Conservation (phyloP, 2,113 vertebrate species). For the Elgaria multicarinata region DNA sequence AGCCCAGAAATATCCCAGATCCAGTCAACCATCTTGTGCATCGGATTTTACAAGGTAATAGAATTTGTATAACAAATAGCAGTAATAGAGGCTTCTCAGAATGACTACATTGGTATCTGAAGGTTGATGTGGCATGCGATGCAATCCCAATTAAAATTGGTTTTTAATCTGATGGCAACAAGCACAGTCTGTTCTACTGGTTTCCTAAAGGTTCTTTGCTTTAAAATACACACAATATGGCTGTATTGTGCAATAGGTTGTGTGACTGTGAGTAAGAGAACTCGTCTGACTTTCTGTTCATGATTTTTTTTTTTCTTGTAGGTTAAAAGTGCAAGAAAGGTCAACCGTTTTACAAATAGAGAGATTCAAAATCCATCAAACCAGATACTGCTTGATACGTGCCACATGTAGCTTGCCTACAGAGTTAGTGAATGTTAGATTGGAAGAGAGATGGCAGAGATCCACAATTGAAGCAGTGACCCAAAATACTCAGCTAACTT, state of each 20-base stretch:
- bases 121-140: background rate
- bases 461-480: background rate
- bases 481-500: background rate
- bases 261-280: background rate
- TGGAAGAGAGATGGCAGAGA: background rate
- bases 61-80: background rate
- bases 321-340: background rate
- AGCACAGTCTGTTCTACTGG: background rate
- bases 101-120: constrained; percentile 5
- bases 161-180: constrained; percentile 5
- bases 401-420: background rate
- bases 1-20: background rate
- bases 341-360: background rate
- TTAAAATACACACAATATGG: background rate
- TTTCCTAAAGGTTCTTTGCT: background rate
- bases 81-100: background rate
- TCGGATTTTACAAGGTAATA: background rate
- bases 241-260: background rate
- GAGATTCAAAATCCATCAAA: background rate
- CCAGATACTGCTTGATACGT: background rate
- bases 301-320: background rate
- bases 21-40: background rate
- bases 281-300: background rate
- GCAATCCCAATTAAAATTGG: background rate
- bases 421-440: background rate